phyloP scores from a whole-genome alignment of 2,888 invertebrate genomes.

The Anoplius nigerrimus region DNA sequence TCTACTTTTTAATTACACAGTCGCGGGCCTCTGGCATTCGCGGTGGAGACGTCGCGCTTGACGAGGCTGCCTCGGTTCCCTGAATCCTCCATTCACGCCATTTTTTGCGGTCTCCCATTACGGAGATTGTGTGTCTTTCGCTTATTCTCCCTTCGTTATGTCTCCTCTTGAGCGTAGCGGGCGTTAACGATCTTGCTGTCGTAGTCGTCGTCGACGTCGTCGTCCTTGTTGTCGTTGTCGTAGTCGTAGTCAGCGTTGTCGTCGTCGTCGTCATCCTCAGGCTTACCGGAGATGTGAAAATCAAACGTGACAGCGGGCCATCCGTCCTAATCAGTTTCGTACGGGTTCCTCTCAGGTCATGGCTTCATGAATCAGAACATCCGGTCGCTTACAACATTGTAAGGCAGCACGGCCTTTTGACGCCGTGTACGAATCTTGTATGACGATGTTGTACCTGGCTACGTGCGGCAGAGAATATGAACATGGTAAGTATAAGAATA shows the following conservation, averaged over 20 bases:
- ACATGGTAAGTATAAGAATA: too few relatives aligned
- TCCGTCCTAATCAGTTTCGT: conserved; percentile 12
- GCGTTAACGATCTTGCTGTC: too few relatives aligned
- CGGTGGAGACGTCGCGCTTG: conserved; percentile 26
- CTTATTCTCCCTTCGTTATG: conserved; percentile 52
- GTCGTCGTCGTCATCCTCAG: too few relatives aligned
- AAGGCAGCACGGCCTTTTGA: too few relatives aligned
- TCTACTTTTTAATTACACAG: conserved; percentile 56
- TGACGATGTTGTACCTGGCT: too few relatives aligned
- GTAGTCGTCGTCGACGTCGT: too few relatives aligned
- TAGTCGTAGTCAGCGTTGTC: too few relatives aligned
- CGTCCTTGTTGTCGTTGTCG: too few relatives aligned
- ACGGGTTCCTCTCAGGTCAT: background rate
- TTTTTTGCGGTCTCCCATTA: conserved; percentile 55
- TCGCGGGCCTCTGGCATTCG: conserved; percentile 27
- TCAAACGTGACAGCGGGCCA: conserved; percentile 2
- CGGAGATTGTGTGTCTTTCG: conserved; percentile 54
- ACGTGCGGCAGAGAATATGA: too few relatives aligned
- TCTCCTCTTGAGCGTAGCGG: conserved; percentile 14
- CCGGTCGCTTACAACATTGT: too few relatives aligned
- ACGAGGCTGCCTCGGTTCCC: conserved; percentile 27
- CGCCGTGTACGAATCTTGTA: too few relatives aligned
- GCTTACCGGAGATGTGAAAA: conserved; percentile 6
- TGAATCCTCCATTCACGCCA: conserved; percentile 42
- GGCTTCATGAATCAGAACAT: too few relatives aligned